Conservation (phyloP, 1,140 invertebrate species). For the Lucilia cuprina region DNA sequence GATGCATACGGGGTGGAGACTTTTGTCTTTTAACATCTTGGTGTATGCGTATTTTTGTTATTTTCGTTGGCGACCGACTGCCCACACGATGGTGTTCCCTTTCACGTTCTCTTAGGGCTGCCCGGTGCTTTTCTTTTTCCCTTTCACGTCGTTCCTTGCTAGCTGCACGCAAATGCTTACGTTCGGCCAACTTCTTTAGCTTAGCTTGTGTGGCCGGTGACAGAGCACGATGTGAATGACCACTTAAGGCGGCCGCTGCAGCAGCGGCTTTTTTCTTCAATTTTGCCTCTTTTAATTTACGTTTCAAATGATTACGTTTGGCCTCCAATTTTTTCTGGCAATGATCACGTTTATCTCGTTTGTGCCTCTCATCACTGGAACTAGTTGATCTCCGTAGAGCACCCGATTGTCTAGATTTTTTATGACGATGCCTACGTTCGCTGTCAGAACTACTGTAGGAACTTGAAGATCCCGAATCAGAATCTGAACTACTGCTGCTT, state of each 20-base stretch:
- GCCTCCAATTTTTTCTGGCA: constrained; percentile 59
- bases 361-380: constrained; percentile 55
- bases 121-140: constrained; percentile 55
- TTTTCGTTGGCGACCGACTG: constrained; percentile 55
- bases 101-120: constrained; percentile 51
- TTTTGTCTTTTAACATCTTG: constrained; percentile 58
- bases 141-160: constrained; percentile 54
- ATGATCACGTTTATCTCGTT: constrained; percentile 54
- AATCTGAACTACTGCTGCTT: constrained; percentile 55
- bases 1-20: constrained; percentile 55
- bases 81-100: constrained; percentile 54
- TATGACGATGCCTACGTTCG: constrained; percentile 54
- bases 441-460: constrained; percentile 58
- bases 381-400: constrained; percentile 48
- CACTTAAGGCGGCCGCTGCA: constrained; percentile 49
- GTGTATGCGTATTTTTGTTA: constrained; percentile 58
- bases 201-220: constrained; percentile 56
- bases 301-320: constrained; percentile 57
- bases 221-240: constrained; percentile 50
- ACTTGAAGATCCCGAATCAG: constrained; percentile 49
- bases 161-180: constrained; percentile 52
- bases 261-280: constrained; percentile 53
- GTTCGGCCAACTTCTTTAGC: constrained; percentile 54
- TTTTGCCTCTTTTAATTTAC: constrained; percentile 57
- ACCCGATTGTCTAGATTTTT: constrained; percentile 43